These are phyloP conservation scores for Athene cunicularia DNA, from an alignment of 2,113 vertebrate species.

Conservation along the genomic window DNA sequence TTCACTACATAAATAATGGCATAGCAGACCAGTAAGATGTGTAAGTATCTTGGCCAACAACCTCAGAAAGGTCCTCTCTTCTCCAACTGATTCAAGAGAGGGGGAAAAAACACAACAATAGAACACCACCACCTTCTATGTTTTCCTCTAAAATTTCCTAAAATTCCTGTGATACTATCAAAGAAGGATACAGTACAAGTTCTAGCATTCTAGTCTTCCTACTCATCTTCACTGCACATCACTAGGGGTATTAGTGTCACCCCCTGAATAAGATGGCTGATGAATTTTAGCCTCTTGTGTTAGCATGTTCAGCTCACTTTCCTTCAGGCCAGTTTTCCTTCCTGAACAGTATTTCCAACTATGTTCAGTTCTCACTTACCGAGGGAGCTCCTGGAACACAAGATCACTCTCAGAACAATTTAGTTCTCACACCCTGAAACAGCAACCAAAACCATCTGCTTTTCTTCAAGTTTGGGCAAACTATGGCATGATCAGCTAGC, in stretches of 20 bases:
- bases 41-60: not conserved
- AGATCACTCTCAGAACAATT: not conserved
- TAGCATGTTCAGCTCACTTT: not conserved
- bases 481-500: fast-evolving
- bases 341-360: not conserved
- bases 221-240: not conserved
- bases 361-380: not conserved
- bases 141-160: not conserved
- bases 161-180: fast-evolving
- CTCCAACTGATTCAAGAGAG: not conserved
- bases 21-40: not conserved
- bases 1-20: fast-evolving
- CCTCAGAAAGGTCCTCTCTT: not conserved
- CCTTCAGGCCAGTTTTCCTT: not conserved
- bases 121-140: no score
- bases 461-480: not conserved
- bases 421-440: not conserved
- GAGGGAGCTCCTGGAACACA: not conserved
- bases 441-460: not conserved
- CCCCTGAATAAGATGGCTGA: not conserved
- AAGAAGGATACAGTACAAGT: not conserved
- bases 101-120: no score
- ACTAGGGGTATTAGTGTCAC: no score
- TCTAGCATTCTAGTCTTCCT: not conserved
- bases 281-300: not conserved